phyloP scores from a whole-genome alignment of 1,140 invertebrate genomes.

The Piezodorus guildinii region DNA sequence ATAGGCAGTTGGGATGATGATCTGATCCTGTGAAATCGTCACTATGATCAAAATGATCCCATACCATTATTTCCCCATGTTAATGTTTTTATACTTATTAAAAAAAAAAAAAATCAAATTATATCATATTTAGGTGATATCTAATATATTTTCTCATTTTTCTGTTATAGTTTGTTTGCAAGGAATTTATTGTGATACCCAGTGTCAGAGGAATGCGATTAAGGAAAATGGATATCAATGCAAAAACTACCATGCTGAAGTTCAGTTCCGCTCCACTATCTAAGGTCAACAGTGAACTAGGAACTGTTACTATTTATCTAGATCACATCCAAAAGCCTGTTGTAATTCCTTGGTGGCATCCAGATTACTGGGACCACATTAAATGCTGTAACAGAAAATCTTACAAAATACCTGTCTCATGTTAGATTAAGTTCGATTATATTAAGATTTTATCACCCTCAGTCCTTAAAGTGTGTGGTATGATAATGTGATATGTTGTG shows the following conservation, averaged over 20 bases:
- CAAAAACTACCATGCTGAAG: not conserved
- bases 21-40: too few relatives aligned
- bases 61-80: too few relatives aligned
- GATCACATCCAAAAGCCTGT: not conserved
- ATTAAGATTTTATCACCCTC: too few relatives aligned
- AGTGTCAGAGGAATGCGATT: not conserved
- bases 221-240: not conserved
- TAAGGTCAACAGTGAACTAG: not conserved
- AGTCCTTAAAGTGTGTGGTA: too few relatives aligned
- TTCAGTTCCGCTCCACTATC: constrained; percentile 5
- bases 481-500: too few relatives aligned
- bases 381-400: not conserved
- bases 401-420: too few relatives aligned
- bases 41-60: too few relatives aligned
- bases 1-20: too few relatives aligned
- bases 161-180: not conserved
- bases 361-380: constrained; percentile 3
- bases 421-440: too few relatives aligned
- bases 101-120: too few relatives aligned
- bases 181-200: not conserved
- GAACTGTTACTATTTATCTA: not conserved
- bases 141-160: not conserved
- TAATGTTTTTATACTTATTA: too few relatives aligned
- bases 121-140: too few relatives aligned
- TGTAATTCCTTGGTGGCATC: constrained; percentile 2